These are phyloP conservation scores for Drosophila rhopaloa DNA, from an alignment of 1,140 invertebrate genomes.

Conservation along the genomic window DNA sequence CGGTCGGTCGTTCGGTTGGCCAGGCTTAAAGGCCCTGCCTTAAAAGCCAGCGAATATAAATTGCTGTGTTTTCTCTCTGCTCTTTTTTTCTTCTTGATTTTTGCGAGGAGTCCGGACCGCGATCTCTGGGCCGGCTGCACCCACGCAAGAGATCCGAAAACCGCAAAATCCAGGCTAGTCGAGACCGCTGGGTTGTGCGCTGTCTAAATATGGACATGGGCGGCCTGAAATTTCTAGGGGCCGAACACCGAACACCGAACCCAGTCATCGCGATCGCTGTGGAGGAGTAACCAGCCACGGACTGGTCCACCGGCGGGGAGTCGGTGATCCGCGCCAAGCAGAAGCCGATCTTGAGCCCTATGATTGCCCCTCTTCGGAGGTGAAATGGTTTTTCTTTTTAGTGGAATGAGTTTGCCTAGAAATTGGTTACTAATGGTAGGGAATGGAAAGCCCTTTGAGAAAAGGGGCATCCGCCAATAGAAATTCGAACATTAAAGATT, in stretches of 20 bases:
- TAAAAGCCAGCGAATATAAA: conserved; percentile 60
- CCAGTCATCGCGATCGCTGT: conserved; percentile 37
- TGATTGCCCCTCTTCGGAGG: conserved; percentile 18
- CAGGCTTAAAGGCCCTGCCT: conserved; percentile 46
- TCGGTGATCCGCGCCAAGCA: conserved; percentile 23
- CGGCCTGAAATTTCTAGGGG: conserved; percentile 43
- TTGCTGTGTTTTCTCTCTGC: conserved; percentile 35
- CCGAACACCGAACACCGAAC: conserved; percentile 25
- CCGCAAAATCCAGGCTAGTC: conserved; percentile 37
- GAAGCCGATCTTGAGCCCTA: conserved; percentile 33
- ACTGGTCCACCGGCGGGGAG: conserved; percentile 5
- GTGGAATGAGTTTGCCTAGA: conserved; percentile 19
- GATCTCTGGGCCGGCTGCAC: conserved; percentile 50
- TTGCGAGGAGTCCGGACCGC: conserved; percentile 8
- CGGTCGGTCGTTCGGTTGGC: too few species aligned
- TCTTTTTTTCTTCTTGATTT: neutral
- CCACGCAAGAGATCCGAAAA: conserved; percentile 56
- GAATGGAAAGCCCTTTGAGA: conserved; percentile 8
- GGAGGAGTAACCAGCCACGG: conserved; percentile 41
- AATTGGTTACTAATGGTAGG: conserved; percentile 22
- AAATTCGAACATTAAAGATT: neutral
- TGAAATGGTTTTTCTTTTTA: conserved; percentile 18
- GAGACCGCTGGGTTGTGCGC: conserved; percentile 21
- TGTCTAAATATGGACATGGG: conserved; percentile 72
- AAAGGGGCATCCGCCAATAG: too few species aligned